phyloP scores from a whole-genome alignment of 2,113 vertebrate species.

The Antechinus flavipes region DNA sequence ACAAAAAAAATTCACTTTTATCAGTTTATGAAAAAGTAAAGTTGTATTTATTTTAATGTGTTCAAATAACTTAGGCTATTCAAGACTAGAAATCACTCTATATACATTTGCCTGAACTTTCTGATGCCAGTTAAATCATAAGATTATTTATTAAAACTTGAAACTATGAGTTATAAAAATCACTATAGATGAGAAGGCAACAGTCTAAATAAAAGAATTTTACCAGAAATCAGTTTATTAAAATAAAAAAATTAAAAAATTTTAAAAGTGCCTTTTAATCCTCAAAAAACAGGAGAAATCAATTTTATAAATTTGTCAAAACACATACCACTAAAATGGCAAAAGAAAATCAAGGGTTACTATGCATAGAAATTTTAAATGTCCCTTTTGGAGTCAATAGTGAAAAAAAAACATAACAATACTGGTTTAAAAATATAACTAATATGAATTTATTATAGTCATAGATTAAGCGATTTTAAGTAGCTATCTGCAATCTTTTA shows the following conservation, averaged over 20 bases:
- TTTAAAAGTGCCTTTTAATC: conserved; percentile 6
- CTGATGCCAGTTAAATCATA: conserved; percentile 33
- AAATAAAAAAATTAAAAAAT: conserved; percentile 21
- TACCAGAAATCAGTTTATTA: conserved; percentile 39
- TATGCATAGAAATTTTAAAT: not conserved
- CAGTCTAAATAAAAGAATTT: not conserved
- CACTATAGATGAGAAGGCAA: not conserved
- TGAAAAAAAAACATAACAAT: conserved; percentile 21
- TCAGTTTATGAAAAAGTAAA: not conserved
- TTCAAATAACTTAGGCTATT: not conserved
- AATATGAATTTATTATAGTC: conserved; percentile 61
- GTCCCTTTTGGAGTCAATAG: not conserved
- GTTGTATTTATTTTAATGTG: not conserved
- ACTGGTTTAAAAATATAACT: conserved; percentile 37
- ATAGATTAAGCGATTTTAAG: conserved; percentile 59
- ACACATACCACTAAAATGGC: not conserved
- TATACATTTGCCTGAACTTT: conserved; percentile 34
- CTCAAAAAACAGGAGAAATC: not conserved
- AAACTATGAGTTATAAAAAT: conserved; percentile 2
- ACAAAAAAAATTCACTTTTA: conserved; percentile 19
- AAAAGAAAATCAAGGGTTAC: not conserved
- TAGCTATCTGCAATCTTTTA: conserved; percentile 49
- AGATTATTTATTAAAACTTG: conserved; percentile 11
- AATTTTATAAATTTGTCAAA: conserved; percentile 16
- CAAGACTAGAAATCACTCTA: not conserved